These are phyloP conservation scores for Rhingia campestris DNA, from an alignment of 2,888 invertebrate genomes.

Conservation along the genomic window DNA sequence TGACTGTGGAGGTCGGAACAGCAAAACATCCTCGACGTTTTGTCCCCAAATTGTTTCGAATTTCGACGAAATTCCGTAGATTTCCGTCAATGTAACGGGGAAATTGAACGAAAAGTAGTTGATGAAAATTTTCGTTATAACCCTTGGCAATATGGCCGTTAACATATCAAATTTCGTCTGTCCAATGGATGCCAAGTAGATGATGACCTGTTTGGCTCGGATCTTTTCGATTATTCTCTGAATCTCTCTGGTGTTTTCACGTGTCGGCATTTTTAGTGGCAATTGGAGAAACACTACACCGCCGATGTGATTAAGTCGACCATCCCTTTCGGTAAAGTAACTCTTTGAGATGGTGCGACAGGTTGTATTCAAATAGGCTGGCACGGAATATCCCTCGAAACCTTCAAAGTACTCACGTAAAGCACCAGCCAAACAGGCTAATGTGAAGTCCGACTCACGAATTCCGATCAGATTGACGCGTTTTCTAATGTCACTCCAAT, in stretches of 20 bases:
- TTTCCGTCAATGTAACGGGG: slow-evolving; percentile 81
- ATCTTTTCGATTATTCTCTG: slow-evolving; percentile 80
- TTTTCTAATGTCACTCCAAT: slow-evolving; percentile 79
- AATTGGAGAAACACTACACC: slow-evolving; percentile 81
- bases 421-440: slow-evolving; percentile 80
- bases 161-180: slow-evolving; percentile 81
- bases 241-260: slow-evolving; percentile 77
- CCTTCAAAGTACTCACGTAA: slow-evolving; percentile 79
- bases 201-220: slow-evolving; percentile 79
- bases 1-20: slow-evolving; percentile 82
- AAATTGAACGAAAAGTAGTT: slow-evolving; percentile 82
- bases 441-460: slow-evolving; percentile 80
- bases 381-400: slow-evolving; percentile 78
- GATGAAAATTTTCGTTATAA: slow-evolving; percentile 81
- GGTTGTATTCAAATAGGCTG: slow-evolving; percentile 79
- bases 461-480: slow-evolving; percentile 77
- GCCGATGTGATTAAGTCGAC: slow-evolving; percentile 79
- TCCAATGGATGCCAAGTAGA: slow-evolving; percentile 81
- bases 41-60: slow-evolving; percentile 81
- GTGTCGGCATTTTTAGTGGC: slow-evolving; percentile 78
- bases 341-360: slow-evolving; percentile 81
- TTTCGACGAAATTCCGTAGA: slow-evolving; percentile 79
- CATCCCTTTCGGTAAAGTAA: slow-evolving; percentile 80
- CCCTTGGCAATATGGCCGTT: slow-evolving; percentile 80
- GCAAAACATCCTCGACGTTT: slow-evolving; percentile 80